Base-by-base conservation (phyloP, 2,113 vertebrate species). In the Channa argus region DNA sequence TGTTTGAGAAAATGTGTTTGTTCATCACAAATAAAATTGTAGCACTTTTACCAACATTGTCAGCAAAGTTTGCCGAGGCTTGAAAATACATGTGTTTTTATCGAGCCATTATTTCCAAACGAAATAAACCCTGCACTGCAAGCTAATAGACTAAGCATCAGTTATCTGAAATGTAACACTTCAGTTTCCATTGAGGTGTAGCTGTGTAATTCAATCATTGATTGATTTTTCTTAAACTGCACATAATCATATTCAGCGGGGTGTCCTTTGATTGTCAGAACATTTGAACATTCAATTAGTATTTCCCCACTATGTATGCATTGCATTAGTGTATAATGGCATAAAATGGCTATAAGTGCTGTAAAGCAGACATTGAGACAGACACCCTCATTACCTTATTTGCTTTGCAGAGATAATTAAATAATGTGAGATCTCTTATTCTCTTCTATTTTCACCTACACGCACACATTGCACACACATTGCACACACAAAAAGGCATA, bases 291-390 rank as follows among this genome's bases (percentile, higher is more conserved):
- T 63, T 71, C 65, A 80, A 52, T 85, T 71, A 73, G 74, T 78
- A 49, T 72, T 80, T 72, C 52, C 49, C 46, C 37, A 12, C 41
- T 38, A 50, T 74, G 51, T 13, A 44, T 76, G 55, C 37, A 63
- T 53, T 79, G 63, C 65, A 82, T 87, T 74, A 77, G 75, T 63
- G 54, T 72, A 44, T 79, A 78, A 82, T 82, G 72, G 41, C 14
- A 69, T 71, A 37, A 70, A 82, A 76, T 8, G 11, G 38, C 49
- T 43, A 8, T 49, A 52, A 78, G 71, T 55, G 65, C 58, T 74
- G 13, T 53, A 33, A 75, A 83, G 70, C 15, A 49, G 14, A 59
- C 50, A 41, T 68, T 71, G 60, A 55, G 62, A 54, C 59, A 61
- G 67, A 59, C 63, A 37, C 11, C 43, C 6, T 71, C 65, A 78